Evolutionary conservation across 1,140 invertebrate genomes (phyloP), one percentile per base, ranked within the genome.

Genomic region (Euwallacea similis): DNA sequence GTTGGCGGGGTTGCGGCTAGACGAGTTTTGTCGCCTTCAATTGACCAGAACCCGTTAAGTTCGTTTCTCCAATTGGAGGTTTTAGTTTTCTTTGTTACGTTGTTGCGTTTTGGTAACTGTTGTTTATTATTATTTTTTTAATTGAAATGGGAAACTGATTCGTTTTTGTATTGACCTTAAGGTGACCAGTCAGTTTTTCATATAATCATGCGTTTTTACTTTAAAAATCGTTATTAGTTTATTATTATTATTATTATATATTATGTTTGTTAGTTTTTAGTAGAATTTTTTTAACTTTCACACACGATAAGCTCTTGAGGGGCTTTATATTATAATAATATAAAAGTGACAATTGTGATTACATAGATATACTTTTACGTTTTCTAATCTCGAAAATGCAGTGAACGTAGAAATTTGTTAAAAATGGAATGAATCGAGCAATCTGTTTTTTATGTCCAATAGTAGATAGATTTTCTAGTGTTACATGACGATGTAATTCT

Each of bases 221-320:
- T 50, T 50, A 50, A 33, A 33, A 50, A 73, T 64, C 50, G 62
- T 73, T 73, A 73, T 69, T 68, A 73, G 66, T 68, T 73, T 68
- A 63, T 53, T 69, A 47, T 13, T 11, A 50, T 13, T 13, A 50
- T 76, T 78, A 75, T 75, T 78, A 74, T 75, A 79, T 80, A 74
- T 78, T 80, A 79, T 79, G 77, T 80, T 80, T 80, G 80, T 81
- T 81, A 80, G 80, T 78, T 78, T 80, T 78, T 81, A 81, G 80
- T 81, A 72, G 79, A 80, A 79, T 80, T 80, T 73, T 76, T 75
- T 76, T 76, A 72, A 59, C 60, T 66, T 71, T 76, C 60, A 43
- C 9, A 16, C n/a, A 46, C 44, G 68, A 71, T 76, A 75, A 78
- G 75, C 76, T 72, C 74, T 73, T 73, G 7, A n/a, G 46, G n/a